These are phyloP conservation scores for Podarcis lilfordi DNA, from an alignment of 2,797 vertebrate species.

Conservation along the genomic window DNA sequence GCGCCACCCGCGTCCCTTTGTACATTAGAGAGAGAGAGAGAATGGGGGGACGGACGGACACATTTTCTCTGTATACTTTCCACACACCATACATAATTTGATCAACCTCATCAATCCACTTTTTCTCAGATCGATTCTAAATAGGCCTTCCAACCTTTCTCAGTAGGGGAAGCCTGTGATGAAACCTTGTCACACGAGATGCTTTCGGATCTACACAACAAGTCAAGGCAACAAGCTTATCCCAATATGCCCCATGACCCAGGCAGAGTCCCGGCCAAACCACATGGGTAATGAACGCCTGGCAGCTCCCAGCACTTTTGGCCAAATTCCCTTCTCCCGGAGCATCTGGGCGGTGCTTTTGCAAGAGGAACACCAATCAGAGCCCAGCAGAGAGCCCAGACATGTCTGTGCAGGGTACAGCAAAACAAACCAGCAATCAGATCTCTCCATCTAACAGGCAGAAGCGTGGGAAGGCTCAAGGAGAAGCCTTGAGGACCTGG, in stretches of 20 bases:
- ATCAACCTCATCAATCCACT: not conserved
- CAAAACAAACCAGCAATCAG: conserved; percentile 4
- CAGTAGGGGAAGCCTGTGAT: not conserved
- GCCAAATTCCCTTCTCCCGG: not conserved
- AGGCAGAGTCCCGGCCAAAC: conserved; percentile 5
- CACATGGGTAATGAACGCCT: not conserved
- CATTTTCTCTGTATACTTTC: not conserved
- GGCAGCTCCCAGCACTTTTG: not conserved
- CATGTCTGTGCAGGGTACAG: not conserved
- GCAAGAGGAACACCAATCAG: not conserved
- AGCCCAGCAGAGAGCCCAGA: not conserved
- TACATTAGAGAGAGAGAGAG: too few species aligned
- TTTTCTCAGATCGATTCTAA: not conserved
- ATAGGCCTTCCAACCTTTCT: not conserved
- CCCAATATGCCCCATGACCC: conserved; percentile 18
- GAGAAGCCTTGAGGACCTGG: not conserved
- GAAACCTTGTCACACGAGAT: not conserved
- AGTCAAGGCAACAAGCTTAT: not conserved
- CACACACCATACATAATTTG: not conserved
- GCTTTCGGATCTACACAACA: not conserved
- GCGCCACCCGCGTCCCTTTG: too few species aligned
- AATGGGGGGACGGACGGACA: not conserved
- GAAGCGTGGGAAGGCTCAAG: conserved; percentile 1
- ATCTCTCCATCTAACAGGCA: not conserved
- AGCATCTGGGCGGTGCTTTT: not conserved